Percentiles rank a stretch among this genome's conserved stretches.
These are phyloP conservation scores for Bergia puertoricense DNA, from an alignment of 92 coral and sea anemone species.

Conservation along the genomic window DNA sequence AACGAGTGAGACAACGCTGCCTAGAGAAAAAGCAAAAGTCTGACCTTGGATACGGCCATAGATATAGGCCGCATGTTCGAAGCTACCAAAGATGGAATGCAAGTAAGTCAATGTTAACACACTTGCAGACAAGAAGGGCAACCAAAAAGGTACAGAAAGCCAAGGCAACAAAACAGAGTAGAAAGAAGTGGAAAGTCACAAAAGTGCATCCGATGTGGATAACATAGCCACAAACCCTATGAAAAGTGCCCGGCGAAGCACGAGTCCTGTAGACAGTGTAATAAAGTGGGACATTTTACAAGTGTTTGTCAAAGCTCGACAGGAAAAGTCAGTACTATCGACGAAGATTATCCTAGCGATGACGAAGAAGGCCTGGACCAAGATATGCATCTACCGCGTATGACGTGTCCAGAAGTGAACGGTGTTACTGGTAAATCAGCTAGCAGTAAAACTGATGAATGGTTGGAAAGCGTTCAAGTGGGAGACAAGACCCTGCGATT, in stretches of 20 bases:
- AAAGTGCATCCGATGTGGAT: conserved; percentile 45
- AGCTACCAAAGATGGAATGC: conserved; percentile 40
- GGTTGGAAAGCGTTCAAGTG: not conserved
- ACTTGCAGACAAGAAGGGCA: not conserved
- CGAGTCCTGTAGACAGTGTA: conserved; percentile 41
- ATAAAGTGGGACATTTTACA: conserved; percentile 47
- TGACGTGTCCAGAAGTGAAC: not conserved
- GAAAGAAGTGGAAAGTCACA: not conserved
- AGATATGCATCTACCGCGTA: not conserved
- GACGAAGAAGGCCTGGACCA: not conserved
- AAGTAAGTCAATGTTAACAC: conserved; percentile 37
- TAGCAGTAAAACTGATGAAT: not conserved
- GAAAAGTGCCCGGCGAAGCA: conserved; percentile 47
- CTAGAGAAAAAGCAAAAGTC: conserved; percentile 53
- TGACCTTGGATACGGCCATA: conserved; percentile 57
- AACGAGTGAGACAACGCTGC: conserved; percentile 61
- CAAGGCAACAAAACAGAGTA: not conserved
- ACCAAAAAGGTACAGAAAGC: not conserved
- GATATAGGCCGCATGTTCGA: too few relatives aligned
- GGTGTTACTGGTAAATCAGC: not conserved
- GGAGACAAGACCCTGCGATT: not conserved
- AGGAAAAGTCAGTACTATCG: not conserved
- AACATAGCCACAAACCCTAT: conserved; percentile 40
- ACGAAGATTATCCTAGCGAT: conserved; percentile 21
- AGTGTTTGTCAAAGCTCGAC: conserved; percentile 39